Percentiles rank a stretch among this genome's conserved stretches.
phyloP scores from a whole-genome alignment of 1,140 invertebrate genomes.

The Trachymyrmex cornetzi region DNA sequence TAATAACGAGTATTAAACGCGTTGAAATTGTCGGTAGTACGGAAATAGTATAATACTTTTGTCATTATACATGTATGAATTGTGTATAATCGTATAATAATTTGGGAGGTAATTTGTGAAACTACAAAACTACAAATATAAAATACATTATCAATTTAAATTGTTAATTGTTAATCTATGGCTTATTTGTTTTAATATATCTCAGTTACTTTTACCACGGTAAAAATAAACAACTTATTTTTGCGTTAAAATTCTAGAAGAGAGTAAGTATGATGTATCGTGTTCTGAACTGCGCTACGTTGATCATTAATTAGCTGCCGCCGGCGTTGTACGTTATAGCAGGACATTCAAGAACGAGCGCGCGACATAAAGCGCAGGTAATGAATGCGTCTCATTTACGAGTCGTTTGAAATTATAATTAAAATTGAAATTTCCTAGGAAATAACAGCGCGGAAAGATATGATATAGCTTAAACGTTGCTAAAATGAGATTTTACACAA shows the following conservation, averaged over 20 bases:
- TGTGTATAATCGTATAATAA: background rate
- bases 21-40: background rate
- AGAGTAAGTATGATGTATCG: slow-evolving; percentile 27
- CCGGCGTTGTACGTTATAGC: slow-evolving; percentile 21
- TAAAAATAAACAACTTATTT: slow-evolving; percentile 13
- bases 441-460: slow-evolving; percentile 25
- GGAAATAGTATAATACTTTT: background rate
- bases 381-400: slow-evolving; percentile 60
- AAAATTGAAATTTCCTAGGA: slow-evolving; percentile 55
- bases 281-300: slow-evolving; percentile 42
- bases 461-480: background rate
- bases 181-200: background rate
- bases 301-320: slow-evolving; percentile 55
- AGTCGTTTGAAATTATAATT: slow-evolving; percentile 63
- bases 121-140: background rate
- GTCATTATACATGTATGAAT: background rate
- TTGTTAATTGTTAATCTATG: background rate
- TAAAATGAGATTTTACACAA: background rate
- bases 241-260: slow-evolving; percentile 31
- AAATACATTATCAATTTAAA: background rate
- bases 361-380: slow-evolving; percentile 44
- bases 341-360: slow-evolving; percentile 24
- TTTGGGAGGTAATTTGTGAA: background rate
- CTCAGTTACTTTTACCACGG: background rate
- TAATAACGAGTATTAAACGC: background rate